A percentile compares a stretch with the other conserved stretches of the same genome.
These are phyloP conservation scores for Myathropa florea DNA, from an alignment of 2,888 invertebrate genomes.

Conservation along the genomic window DNA sequence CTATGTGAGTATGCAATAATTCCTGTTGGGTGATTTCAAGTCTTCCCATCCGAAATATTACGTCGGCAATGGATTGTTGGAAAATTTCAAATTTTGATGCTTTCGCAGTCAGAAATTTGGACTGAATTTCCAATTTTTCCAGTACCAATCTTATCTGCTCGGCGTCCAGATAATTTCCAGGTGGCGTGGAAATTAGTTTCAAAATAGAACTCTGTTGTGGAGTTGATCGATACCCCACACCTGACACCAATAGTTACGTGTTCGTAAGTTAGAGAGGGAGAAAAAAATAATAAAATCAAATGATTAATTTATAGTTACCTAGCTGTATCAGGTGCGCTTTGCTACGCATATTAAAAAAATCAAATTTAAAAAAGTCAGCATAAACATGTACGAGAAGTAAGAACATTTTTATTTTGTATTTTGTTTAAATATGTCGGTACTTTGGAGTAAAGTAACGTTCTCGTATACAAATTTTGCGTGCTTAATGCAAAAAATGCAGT, in stretches of 20 bases:
- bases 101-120: not conserved
- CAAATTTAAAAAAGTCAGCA: too few species aligned
- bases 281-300: too few species aligned
- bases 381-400: too few species aligned
- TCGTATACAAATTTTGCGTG: too few species aligned
- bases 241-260: not conserved
- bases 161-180: not conserved
- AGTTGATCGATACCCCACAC: conserved; percentile 1
- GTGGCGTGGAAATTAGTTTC: not conserved
- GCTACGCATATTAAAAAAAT: too few species aligned
- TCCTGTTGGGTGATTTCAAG: conserved; percentile 5
- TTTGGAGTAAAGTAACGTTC: too few species aligned
- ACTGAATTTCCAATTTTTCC: not conserved
- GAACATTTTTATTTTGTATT: too few species aligned
- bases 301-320: too few species aligned
- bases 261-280: too few species aligned
- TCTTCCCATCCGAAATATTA: not conserved
- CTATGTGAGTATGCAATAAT: conserved; percentile 7
- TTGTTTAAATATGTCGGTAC: too few species aligned
- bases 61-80: not conserved
- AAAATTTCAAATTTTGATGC: not conserved
- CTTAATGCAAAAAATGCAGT: too few species aligned
- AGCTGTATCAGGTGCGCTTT: too few species aligned
- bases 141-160: not conserved
- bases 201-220: not conserved